Evolutionary conservation across 2,797 vertebrate genomes (phyloP), one percentile per base, ranked within the genome.

Genomic region (Halcyon smyrnensis): DNA sequence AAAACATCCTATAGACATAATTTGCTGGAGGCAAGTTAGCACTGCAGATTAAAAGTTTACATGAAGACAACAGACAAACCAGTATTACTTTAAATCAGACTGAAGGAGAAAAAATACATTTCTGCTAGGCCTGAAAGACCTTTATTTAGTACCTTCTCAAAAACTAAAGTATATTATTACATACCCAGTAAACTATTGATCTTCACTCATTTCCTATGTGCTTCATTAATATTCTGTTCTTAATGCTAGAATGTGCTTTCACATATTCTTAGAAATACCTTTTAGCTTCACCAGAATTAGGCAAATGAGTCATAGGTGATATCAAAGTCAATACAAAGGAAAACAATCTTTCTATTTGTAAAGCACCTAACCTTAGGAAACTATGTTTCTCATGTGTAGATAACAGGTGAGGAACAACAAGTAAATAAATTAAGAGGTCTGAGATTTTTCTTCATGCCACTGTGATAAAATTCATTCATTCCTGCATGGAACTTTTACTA

Each of bases 11-110:
- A 97, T 94, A 96, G 97, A 97, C 96, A 97, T 80, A 95, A 97
- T 97, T 98, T 98, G 97, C 98, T 98, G 75, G 95, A 98, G 97
- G 98, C 97, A 96, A 98, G 83, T 13, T 97, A 95, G 77, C 64
- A 39, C 64, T 89, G 43, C 73, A 97, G 95, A 97, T 98, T 96
- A 97, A 96, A 98, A 98, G 94, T 97, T 96, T 97, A 93, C 74
- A 95, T 4, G 20, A 95, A 97, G 93, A 97, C 68, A 97, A 96
- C 51, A 97, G 94, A 88, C 74, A 97, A 94, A 95, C 67, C 71
- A 94, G 70, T 74, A 78, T 90, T 94, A 81, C 80, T 91, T 97
- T 85, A 95, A 96, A 95, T 96, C 90, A 97, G 90, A 90, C 57
- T 51, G 54, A 96, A 97, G 93, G n/a, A 64, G 53, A 24, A 91